These are phyloP conservation scores for Zygothrica quintamaculata DNA, from an alignment of 2,888 invertebrate genomes.

Conservation along the genomic window DNA sequence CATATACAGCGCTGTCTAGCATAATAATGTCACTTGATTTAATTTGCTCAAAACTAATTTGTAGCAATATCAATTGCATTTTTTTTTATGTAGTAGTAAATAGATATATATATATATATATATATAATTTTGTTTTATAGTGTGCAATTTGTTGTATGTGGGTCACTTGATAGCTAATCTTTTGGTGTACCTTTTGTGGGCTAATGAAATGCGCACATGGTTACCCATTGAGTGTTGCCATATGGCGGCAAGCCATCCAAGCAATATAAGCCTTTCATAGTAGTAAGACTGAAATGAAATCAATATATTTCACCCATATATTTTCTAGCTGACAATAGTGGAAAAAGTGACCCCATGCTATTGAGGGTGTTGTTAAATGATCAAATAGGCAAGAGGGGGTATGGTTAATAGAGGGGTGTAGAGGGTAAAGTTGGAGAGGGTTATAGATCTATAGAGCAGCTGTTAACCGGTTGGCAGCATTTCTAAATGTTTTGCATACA, in stretches of 20 bases:
- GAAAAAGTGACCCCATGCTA: not conserved
- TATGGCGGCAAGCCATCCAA: not conserved
- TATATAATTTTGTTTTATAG: conserved; percentile 8
- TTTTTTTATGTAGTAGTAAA: too few relatives aligned
- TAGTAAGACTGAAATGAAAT: conserved; percentile 31
- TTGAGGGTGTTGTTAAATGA: not conserved
- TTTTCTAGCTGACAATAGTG: conserved; percentile 13
- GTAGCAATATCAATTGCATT: too few relatives aligned
- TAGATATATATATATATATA: too few relatives aligned
- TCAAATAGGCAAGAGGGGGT: not conserved
- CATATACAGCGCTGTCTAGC: too few relatives aligned
- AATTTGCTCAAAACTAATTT: too few relatives aligned
- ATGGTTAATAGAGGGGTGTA: not conserved
- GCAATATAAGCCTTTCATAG: not conserved
- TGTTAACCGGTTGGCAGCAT: conserved; percentile 53
- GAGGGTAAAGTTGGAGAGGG: conserved; percentile 4
- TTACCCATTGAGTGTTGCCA: not conserved
- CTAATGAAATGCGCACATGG: conserved; percentile 54
- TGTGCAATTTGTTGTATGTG: conserved; percentile 29
- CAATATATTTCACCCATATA: conserved; percentile 52
- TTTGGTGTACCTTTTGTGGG: conserved; percentile 49
- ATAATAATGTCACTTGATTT: too few relatives aligned
- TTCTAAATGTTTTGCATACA: conserved; percentile 47
- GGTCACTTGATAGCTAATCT: conserved; percentile 56
- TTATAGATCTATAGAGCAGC: conserved; percentile 21